Evolutionary conservation across 2,113 vertebrate genomes (phyloP), one percentile per base, ranked within the genome.

Genomic region (Cygnus atratus): DNA sequence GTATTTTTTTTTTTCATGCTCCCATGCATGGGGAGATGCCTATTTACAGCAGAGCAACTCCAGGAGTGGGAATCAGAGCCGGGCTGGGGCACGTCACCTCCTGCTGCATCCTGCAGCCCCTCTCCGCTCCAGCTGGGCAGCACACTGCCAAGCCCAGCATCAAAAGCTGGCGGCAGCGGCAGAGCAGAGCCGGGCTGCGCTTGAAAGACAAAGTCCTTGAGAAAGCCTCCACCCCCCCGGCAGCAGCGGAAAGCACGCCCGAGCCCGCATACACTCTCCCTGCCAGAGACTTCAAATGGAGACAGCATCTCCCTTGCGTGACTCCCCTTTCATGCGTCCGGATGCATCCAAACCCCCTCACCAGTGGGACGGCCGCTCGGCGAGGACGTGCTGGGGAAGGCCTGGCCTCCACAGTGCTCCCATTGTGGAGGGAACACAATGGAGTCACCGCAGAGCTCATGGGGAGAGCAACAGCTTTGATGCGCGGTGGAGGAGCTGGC

Each of bases 371-470:
- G 4, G 63, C 8, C 63, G 11, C 48, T 35, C 54, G 11, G 7
- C 10, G 8, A 76, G 77, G 86, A 65, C 16, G 1, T 57, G 88
- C 73, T n/a, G n/a, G 26, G 87, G 61, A 7, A 46, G 46, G 61
- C 75, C 92, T 9, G 0, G 46, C 91, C 2, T 1, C 80, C 89
- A 79, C 91, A 87, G 91, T 92, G 91, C 81, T 92, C 70, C 39
- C 73, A 93, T 91, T 84, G 94, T 93, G 84, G 57, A 15, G 18
- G 41, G 70, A 62, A 75, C 25, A 96, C 93, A 96, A 96, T 73
- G 88, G 82, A 87, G 70, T 54, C 91, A 87, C 73, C 91, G 55
- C 54, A 90, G 59, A 87, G 48, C 85, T 62, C 81, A 70, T 61
- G 58, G 81, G 25, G 14, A 54, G 48, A 87, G 73, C 37, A 67